phyloP scores from a whole-genome alignment of 1,140 invertebrate genomes.

The Lucilia sericata region DNA sequence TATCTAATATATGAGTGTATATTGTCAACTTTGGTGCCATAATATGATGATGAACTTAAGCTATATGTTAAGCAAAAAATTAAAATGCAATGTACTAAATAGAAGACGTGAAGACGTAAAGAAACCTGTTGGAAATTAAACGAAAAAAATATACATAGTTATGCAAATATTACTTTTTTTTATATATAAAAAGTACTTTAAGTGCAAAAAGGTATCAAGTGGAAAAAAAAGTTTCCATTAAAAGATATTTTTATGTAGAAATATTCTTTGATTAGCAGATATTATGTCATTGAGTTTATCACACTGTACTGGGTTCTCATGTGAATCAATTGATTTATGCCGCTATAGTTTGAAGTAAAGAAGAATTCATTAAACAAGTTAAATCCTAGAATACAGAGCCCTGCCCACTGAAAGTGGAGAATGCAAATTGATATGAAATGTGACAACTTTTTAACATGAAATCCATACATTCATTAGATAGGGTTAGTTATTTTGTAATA shows the following conservation, averaged over 20 bases:
- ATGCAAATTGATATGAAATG: no score
- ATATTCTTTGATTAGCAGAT: no score
- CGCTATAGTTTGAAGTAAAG: background rate
- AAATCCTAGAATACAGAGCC: background rate
- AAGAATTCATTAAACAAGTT: background rate
- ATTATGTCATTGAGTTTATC: background rate
- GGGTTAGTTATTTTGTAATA: no score
- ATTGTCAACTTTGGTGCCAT: conserved; percentile 31
- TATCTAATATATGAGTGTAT: conserved; percentile 31
- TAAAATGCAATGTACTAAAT: no score
- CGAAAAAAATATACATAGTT: background rate
- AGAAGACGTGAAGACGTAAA: background rate
- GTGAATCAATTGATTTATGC: conserved; percentile 6
- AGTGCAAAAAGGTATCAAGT: background rate
- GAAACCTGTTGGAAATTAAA: background rate
- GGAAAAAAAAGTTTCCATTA: no score
- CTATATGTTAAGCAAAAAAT: background rate
- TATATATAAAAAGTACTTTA: no score
- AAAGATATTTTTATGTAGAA: no score
- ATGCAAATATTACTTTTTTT: background rate
- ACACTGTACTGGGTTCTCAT: background rate
- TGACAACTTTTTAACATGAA: no score
- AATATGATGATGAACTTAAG: conserved; percentile 37
- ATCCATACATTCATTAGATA: no score
- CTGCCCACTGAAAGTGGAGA: background rate